Evolutionary conservation across 2,797 vertebrate genomes (phyloP), one percentile per base, ranked within the genome.

Genomic region (Denticeps clupeoides): DNA sequence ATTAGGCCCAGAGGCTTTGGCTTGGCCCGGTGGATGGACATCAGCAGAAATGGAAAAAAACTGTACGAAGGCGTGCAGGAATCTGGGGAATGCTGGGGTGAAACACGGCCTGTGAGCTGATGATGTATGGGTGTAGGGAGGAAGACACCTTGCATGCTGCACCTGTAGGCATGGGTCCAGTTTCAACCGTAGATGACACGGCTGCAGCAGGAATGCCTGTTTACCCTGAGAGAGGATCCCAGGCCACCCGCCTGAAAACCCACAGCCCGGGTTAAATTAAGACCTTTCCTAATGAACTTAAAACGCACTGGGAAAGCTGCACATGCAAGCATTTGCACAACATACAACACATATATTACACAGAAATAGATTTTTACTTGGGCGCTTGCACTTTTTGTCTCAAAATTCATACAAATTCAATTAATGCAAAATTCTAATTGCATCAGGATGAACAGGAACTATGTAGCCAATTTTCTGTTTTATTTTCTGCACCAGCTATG

Each of bases 71-170:
- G 44, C 22, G 53, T 55, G 18, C 16, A 63, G 67, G 71, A 72
- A 82, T 80, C 67, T 60, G 51, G 4, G 73, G 73, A 79, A 82
- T 78, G 70, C 69, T 28, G 45, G 27, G 49, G 54, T 47, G 59
- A 63, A 50, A 61, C 59, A 55, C 59, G 32, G 53, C 46, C 57
- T 51, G 51, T 56, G 64, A 10, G 62, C 63, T 64, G 46, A 57
- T 55, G 70, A 69, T 66, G 53, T 59, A 49, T 60, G 51, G 49
- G 10, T 5, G 18, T 2, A 35, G 31, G 25, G 38, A 47, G 49
- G 47, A 41, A 49, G 64, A 67, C 82, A 83, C 82, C 78, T 85
- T 83, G 72, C 80, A 63, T 6, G 1, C 46, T 77, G 77, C 83
- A 85, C 82, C 81, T 84, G 82, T 76, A 82, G 15, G 7, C 24